A percentile compares a stretch with the other conserved stretches of the same genome.
Evolutionary conservation across 2,888 invertebrate genomes (phyloP).

Genomic region (Schrankia costaestrigalis): DNA sequence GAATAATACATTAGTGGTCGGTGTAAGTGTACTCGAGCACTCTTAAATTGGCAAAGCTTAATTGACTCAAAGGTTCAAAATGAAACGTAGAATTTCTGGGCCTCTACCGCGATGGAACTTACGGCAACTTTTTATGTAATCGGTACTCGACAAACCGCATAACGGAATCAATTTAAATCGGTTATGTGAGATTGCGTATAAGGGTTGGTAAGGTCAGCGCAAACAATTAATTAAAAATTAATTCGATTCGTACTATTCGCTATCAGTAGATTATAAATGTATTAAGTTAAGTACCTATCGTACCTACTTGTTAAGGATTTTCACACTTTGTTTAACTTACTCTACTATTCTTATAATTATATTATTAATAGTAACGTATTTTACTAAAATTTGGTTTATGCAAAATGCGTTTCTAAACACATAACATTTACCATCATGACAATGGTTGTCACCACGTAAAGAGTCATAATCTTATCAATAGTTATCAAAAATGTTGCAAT

Average conservation of each 20-base stretch:
- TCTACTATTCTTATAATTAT: too few species aligned
- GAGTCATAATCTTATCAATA: too few species aligned
- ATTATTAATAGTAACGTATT: too few species aligned
- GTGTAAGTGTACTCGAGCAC: conserved; percentile 58
- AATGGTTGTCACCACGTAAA: too few species aligned
- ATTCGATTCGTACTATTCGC: conserved; percentile 2
- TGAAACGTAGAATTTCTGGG: conserved; percentile 56
- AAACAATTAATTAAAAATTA: conserved; percentile 24
- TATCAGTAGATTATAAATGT: too few species aligned
- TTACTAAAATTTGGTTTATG: too few species aligned
- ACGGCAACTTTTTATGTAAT: conserved; percentile 55
- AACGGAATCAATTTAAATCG: conserved; percentile 51
- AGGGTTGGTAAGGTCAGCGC: conserved; percentile 39
- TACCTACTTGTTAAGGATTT: too few species aligned
- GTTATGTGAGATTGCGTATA: conserved; percentile 46
- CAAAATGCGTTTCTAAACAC: too few species aligned
- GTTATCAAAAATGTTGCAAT: too few species aligned
- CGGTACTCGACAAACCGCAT: conserved; percentile 47
- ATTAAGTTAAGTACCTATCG: too few species aligned
- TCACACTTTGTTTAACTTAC: too few species aligned
- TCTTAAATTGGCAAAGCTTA: conserved; percentile 77
- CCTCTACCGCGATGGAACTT: conserved; percentile 25
- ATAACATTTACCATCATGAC: too few species aligned
- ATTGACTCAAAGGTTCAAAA: conserved; percentile 77
- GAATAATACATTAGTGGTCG: conserved; percentile 77